phyloP scores from a whole-genome alignment of 2,888 invertebrate species.

The Scaptomyza tumidula region DNA sequence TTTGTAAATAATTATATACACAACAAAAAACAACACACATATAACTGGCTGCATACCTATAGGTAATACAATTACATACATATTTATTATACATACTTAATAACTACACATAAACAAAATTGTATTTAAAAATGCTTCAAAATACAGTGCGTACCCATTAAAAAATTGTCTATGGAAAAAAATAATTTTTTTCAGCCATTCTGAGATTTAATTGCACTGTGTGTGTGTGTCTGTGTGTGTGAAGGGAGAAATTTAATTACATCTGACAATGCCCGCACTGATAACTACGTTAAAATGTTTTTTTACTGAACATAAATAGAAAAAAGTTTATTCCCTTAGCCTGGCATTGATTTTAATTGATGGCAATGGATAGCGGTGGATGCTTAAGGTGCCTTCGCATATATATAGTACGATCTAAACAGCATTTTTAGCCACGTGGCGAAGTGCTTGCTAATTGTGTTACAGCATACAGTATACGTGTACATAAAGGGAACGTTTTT shows the following conservation, averaged over 20 bases:
- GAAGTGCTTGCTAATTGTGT: conserved; percentile 64
- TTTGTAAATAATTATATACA: conserved; percentile 38
- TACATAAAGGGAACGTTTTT: not conserved
- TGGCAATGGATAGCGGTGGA: conserved; percentile 52
- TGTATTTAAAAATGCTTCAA: conserved; percentile 27
- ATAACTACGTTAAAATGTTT: conserved; percentile 42
- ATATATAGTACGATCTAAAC: conserved; percentile 24
- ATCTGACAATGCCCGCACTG: conserved; percentile 34
- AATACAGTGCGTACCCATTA: conserved; percentile 7
- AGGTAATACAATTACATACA: conserved; percentile 18
- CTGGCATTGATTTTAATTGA: conserved; percentile 72
- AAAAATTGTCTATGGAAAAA: conserved; percentile 8
- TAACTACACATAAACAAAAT: conserved; percentile 9
- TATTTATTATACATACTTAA: conserved; percentile 5
- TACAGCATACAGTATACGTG: conserved; percentile 25
- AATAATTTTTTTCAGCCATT: conserved; percentile 11
- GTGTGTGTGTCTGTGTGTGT: conserved; percentile 3
- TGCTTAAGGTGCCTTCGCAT: conserved; percentile 11
- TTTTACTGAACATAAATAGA: conserved; percentile 40
- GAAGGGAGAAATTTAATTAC: conserved; percentile 59
- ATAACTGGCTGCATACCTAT: conserved; percentile 21
- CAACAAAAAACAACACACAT: conserved; percentile 3
- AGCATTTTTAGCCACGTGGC: conserved; percentile 33
- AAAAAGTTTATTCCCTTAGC: conserved; percentile 40
- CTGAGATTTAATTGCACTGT: conserved; percentile 19